These are phyloP conservation scores for Perizoma affinitatum DNA, from an alignment of 2,888 invertebrate species.

Conservation along the genomic window DNA sequence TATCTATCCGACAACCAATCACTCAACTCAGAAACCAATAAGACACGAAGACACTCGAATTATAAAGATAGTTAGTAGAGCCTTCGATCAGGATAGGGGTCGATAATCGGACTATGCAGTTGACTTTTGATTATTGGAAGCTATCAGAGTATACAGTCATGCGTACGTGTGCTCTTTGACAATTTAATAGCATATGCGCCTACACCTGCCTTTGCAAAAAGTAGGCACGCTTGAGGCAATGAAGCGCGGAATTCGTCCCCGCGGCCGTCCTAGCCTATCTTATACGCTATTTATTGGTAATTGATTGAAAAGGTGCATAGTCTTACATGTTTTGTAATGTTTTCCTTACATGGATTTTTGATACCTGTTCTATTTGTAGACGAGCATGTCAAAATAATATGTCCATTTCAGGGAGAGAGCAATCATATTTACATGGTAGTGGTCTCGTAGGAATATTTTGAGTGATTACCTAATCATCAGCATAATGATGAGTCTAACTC, in stretches of 20 bases:
- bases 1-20: too few species aligned
- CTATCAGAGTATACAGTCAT: constrained; percentile 65
- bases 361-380: constrained; percentile 28
- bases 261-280: constrained; percentile 71
- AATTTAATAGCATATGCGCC: constrained; percentile 82
- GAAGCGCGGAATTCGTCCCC: constrained; percentile 81
- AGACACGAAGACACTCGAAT: too few species aligned
- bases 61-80: background rate
- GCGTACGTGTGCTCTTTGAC: constrained; percentile 77
- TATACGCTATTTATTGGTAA: constrained; percentile 81
- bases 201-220: constrained; percentile 82
- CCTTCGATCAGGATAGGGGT: constrained; percentile 1
- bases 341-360: constrained; percentile 57
- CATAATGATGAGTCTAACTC: too few species aligned
- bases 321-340: constrained; percentile 60
- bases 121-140: constrained; percentile 73
- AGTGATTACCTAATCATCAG: too few species aligned
- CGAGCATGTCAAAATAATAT: constrained; percentile 22
- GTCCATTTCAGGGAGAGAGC: constrained; percentile 15
- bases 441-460: background rate
- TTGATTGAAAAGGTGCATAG: constrained; percentile 81
- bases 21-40: too few species aligned
- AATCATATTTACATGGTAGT: constrained; percentile 6
- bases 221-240: constrained; percentile 79
- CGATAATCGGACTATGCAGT: constrained; percentile 41